Conservation (phyloP, 2,888 invertebrate genomes). For the Sceliomorpha sp. region DNA sequence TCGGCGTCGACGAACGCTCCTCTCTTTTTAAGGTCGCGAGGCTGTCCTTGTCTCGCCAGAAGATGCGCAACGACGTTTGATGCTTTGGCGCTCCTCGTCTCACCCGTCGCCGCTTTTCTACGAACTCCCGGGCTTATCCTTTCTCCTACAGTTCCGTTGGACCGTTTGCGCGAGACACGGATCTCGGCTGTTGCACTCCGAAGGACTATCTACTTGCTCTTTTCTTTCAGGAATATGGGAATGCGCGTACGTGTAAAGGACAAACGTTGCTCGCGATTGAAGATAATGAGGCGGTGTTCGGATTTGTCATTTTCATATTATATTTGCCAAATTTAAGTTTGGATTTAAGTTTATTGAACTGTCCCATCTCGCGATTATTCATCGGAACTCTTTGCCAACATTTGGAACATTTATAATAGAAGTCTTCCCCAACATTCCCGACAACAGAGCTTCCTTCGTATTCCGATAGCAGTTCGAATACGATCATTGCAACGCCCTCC, state of each 20-base stretch:
- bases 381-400: too few relatives aligned
- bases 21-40: conserved; percentile 24
- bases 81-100: conserved; percentile 51
- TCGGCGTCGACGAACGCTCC: conserved; percentile 10
- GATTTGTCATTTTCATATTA: too few relatives aligned
- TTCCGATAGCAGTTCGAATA: too few relatives aligned
- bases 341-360: too few relatives aligned
- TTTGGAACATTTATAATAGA: too few relatives aligned
- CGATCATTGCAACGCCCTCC: too few relatives aligned
- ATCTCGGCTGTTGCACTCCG: conserved; percentile 4
- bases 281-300: neutral
- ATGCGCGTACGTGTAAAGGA: neutral
- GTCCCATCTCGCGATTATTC: too few relatives aligned
- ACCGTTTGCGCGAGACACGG: conserved; percentile 16
- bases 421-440: too few relatives aligned
- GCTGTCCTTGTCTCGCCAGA: conserved; percentile 40
- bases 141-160: conserved; percentile 43
- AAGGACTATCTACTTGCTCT: neutral
- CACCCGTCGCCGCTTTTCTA: conserved; percentile 60
- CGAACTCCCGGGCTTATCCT: conserved; percentile 69
- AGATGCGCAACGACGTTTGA: conserved; percentile 42
- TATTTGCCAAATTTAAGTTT: too few relatives aligned
- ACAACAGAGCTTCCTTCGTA: too few relatives aligned
- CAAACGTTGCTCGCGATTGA: neutral
- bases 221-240: neutral